phyloP scores from a whole-genome alignment of 2,113 vertebrate species.

The Perognathus longimembris region DNA sequence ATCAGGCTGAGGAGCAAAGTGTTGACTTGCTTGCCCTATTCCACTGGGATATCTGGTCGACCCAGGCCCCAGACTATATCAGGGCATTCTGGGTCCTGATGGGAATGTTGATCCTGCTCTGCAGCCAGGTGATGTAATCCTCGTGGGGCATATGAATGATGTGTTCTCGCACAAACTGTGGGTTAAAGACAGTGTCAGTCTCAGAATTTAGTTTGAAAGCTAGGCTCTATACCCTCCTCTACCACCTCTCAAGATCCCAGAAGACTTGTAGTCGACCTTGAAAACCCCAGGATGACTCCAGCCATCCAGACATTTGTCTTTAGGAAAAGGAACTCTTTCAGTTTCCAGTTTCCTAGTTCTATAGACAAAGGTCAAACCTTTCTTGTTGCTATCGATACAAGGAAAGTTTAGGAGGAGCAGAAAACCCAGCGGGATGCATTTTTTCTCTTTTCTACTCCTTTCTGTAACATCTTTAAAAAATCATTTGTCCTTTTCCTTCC shows the following conservation, averaged over 20 bases:
- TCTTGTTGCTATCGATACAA: not conserved
- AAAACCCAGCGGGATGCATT: not conserved
- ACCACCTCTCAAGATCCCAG: not conserved
- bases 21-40: not conserved
- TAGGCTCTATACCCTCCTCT: rapidly evolving
- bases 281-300: not conserved
- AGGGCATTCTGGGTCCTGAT: slow-evolving; percentile 42
- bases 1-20: not conserved
- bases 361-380: not conserved
- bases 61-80: not conserved
- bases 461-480: not conserved
- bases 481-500: not conserved
- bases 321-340: not conserved
- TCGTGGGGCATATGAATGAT: slow-evolving; percentile 86
- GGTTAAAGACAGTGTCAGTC: slow-evolving; percentile 42
- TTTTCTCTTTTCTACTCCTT: not conserved
- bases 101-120: slow-evolving; percentile 66
- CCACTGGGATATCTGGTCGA: not conserved
- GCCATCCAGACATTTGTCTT: not conserved
- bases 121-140: slow-evolving; percentile 86
- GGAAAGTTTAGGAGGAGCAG: not conserved
- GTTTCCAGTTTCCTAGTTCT: not conserved
- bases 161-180: slow-evolving; percentile 87
- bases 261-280: not conserved
- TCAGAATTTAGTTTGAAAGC: slow-evolving; percentile 10